Base-by-base conservation (phyloP, 92 coral and sea anemone genomes). In the Porites rus region DNA sequence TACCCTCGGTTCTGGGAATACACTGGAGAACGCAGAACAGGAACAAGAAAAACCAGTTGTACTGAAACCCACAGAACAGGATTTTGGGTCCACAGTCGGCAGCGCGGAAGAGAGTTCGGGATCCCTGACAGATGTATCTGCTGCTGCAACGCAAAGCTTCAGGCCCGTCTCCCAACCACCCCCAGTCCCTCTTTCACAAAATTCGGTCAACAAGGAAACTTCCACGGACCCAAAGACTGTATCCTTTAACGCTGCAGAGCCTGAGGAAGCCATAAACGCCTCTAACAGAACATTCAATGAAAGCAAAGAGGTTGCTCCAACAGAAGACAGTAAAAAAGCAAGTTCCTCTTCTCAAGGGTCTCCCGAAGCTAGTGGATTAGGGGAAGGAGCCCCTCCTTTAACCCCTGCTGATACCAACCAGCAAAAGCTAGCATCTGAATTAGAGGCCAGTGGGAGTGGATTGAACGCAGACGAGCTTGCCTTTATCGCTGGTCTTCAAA, bases 401-500 rank as follows among this genome's bases (percentile, higher is more conserved):
- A 64, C 56, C 53, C 66, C 87, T 66, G 28, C 89, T 66, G 76
- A 72, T 80, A 22, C 89, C 77, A n/a, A 66, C 25, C 54, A 86
- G 69, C 56, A 78, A 68, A 43, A 79, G 64, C 59, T 76, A 50
- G 78, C 87, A 67, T 61, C 95, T 12, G 87, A 86, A 10, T 79
- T 85, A 12, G 84, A 78, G 16, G 25, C 88, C 59, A 75, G 73
- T 21, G 86, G 89, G 24, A 80, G 74, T 38, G 91, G 89, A 18
- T 73, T 97, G 14, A 93, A 79, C 67, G 96, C 99, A 18, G 99
- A 97, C 72, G 99, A 97, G 75, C 93, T 95, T 21, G 96, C 98
- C 7, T 97, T 95, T 80, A 88, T 93, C 31, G 96, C 98, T 20
- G 97, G 98, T 51, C 92, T 97, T 18, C 92, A 97, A 50, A 94